Conservation (phyloP, 2,113 vertebrate species). For the Gopherus evgoodei region DNA sequence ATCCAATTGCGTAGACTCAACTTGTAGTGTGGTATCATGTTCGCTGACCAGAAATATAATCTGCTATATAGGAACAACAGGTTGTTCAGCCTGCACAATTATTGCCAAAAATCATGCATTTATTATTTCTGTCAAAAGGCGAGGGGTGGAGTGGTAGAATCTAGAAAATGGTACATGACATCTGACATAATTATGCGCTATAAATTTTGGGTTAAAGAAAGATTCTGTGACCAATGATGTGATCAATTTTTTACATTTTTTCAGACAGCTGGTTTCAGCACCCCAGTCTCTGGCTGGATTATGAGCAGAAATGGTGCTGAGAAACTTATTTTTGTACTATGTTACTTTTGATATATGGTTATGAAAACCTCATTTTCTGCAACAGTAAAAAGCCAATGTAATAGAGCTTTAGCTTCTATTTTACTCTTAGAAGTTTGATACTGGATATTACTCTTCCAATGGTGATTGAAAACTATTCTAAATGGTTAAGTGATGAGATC, state of each 20-base stretch:
- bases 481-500: not conserved
- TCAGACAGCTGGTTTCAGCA: too few species aligned
- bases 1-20: not conserved
- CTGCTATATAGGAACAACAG: not conserved
- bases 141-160: not conserved
- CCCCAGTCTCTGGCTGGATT: not conserved
- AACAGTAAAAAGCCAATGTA: not conserved
- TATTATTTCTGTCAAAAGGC: not conserved
- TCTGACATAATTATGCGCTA: not conserved
- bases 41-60: not conserved
- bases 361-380: not conserved
- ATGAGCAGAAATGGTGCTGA: not conserved
- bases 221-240: too few species aligned
- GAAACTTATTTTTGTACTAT: not conserved
- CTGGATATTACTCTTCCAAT: not conserved
- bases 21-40: not conserved
- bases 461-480: not conserved
- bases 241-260: too few species aligned
- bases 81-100: not conserved
- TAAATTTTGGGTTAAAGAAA: not conserved
- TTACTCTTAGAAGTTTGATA: not conserved
- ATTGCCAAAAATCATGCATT: not conserved
- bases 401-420: not conserved
- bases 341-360: not conserved
- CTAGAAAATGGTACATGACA: too few species aligned